Base-by-base conservation (phyloP, 2,888 invertebrate species). In the Agapostemon virescens region DNA sequence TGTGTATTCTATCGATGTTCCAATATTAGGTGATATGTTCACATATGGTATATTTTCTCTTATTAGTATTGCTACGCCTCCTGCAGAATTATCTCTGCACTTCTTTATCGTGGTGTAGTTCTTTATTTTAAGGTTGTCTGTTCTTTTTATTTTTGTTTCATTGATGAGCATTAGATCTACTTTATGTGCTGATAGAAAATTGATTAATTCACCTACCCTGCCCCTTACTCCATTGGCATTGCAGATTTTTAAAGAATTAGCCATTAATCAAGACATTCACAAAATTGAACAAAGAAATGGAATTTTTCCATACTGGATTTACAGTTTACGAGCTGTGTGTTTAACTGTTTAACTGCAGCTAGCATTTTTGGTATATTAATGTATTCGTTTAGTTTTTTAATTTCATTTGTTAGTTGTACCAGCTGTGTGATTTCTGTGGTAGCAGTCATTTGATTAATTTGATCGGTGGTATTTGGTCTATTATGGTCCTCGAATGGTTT, bases 111-210 rank as follows among this genome's bases (percentile, higher is more conserved):
- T 26, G 0, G 40, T 71, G n/a, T 77, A 77, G 15, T 42, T 40
- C 26, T 26, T 52, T 9, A 66, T 45, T 36, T 66, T 71, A 1
- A 71, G 17, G 30, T 33, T 71, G 6, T 42, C 13, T 20, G 15
- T 52, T 3, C 11, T 33, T 4, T 33, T 71, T 2, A 58, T 17
- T 58, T 63, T 76, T 4, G 76, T 76, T 33, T 76, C 76, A 33
- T 70, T 76, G 6, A 71, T 49, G 20, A 76, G 7, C 11, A 70
- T 17, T n/a, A 70, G 52, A 55, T 70, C 64, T 36, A 69, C 52
- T 5, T 49, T 70, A 5, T 49, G 23, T 49, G 9, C 49, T 49
- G 49, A 49, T 0, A n/a, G 6, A 15, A 49, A 49, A n/a, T 52
- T 38, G n/a, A 49, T 70, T 61, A 70, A 9, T 26, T 70, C 58